Evolutionary conservation across 2,113 vertebrate species (phyloP).

Genomic region (Pterophyllum scalare): DNA sequence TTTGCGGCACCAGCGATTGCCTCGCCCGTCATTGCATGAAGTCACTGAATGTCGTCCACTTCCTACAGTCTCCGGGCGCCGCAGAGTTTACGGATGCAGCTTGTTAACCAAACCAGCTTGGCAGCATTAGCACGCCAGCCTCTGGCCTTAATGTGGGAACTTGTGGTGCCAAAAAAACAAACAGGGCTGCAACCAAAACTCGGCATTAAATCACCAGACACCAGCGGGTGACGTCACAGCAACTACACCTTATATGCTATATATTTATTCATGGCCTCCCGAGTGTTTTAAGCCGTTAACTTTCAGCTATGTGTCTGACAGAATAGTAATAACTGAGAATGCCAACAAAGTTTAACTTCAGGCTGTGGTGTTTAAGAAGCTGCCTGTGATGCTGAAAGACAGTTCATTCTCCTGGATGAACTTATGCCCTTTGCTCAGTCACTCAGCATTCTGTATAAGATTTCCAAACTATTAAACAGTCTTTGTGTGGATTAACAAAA

Average conservation of each 20-base stretch:
- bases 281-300: neutral
- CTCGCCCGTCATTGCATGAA: fast-evolving
- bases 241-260: neutral
- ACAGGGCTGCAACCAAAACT: neutral
- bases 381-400: slow-evolving; percentile 28
- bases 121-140: neutral
- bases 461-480: slow-evolving; percentile 84
- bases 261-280: fast-evolving
- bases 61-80: no score
- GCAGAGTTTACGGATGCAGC: neutral
- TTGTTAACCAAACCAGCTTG: neutral
- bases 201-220: neutral
- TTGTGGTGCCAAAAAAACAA: neutral
- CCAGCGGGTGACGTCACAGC: neutral
- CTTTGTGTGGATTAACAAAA: slow-evolving; percentile 86
- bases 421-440: slow-evolving; percentile 81
- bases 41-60: neutral
- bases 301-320: neutral
- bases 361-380: slow-evolving; percentile 47
- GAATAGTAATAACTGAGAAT: neutral
- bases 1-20: neutral
- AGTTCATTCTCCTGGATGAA: slow-evolving; percentile 66
- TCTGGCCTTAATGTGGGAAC: neutral
- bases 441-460: slow-evolving; percentile 85
- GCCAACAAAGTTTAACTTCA: neutral